phyloP scores from a whole-genome alignment of 1,140 invertebrate genomes.

The Zaprionus capensis region DNA sequence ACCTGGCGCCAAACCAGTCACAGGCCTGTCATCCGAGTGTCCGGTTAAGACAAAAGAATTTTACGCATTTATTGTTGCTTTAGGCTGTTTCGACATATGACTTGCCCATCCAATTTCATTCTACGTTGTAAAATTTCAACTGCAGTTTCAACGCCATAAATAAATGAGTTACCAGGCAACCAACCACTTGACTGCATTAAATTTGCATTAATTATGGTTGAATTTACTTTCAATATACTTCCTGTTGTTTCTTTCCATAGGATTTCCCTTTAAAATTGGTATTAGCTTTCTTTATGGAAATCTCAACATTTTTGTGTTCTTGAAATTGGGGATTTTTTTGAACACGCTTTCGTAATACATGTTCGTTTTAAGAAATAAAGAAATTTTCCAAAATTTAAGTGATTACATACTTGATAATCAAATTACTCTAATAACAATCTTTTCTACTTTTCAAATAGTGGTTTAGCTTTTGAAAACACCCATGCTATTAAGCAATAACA shows the following conservation, averaged over 20 bases:
- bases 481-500: background rate
- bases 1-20: constrained; percentile 57
- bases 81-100: constrained; percentile 14
- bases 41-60: constrained; percentile 76
- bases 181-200: constrained; percentile 51
- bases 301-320: constrained; percentile 55
- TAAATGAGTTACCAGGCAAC: constrained; percentile 56
- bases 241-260: constrained; percentile 64
- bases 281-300: constrained; percentile 56
- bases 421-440: background rate
- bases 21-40: constrained; percentile 44
- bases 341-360: too few species aligned
- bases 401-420: too few species aligned
- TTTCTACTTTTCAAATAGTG: background rate
- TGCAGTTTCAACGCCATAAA: constrained; percentile 73
- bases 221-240: constrained; percentile 61
- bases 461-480: background rate
- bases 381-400: too few species aligned
- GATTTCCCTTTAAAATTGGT: constrained; percentile 46
- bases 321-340: constrained; percentile 61
- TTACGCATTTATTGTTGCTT: constrained; percentile 54
- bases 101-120: constrained; percentile 52
- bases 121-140: constrained; percentile 66
- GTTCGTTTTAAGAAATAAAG: too few species aligned
- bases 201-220: constrained; percentile 75